These are phyloP conservation scores for Enteromius radiatus DNA, from an alignment of 2,797 vertebrate genomes.

Conservation along the genomic window DNA sequence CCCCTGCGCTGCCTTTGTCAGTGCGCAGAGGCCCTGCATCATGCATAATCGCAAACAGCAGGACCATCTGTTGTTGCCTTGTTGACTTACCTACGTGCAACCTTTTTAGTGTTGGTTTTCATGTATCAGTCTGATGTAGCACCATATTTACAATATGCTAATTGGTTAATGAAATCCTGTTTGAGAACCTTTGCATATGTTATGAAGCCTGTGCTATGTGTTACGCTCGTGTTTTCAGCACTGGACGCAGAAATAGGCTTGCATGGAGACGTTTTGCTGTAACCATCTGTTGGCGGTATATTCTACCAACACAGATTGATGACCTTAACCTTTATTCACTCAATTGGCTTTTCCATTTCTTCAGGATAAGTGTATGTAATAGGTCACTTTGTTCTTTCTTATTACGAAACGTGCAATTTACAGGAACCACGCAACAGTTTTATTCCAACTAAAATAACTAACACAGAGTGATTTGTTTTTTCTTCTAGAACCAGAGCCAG, in stretches of 20 bases:
- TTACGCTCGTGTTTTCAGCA: conserved; percentile 65
- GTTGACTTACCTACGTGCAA: conserved; percentile 81
- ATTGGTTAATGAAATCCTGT: conserved; percentile 78
- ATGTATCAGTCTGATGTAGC: conserved; percentile 78
- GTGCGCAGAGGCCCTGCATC: conserved; percentile 78
- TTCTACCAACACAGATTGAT: conserved; percentile 58
- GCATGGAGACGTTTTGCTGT: conserved; percentile 21
- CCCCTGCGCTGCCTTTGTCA: conserved; percentile 67
- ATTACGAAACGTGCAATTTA: conserved; percentile 44
- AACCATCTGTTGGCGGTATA: conserved; percentile 43
- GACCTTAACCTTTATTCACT: conserved; percentile 61
- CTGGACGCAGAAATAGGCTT: conserved; percentile 37
- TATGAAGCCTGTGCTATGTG: conserved; percentile 69
- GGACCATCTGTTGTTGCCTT: conserved; percentile 83
- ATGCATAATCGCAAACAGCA: conserved; percentile 82
- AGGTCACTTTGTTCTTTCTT: conserved; percentile 48
- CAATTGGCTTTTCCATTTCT: conserved; percentile 42
- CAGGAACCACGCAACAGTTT: conserved; percentile 14
- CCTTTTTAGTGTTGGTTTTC: conserved; percentile 80
- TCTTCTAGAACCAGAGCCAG: conserved; percentile 78
- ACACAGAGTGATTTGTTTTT: conserved; percentile 7
- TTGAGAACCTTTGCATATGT: conserved; percentile 74
- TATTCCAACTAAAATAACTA: conserved; percentile 19
- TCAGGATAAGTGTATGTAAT: conserved; percentile 45
- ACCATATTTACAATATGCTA: conserved; percentile 81